phyloP scores from a whole-genome alignment of 2,888 invertebrate species.

The Orthosia gracilis region DNA sequence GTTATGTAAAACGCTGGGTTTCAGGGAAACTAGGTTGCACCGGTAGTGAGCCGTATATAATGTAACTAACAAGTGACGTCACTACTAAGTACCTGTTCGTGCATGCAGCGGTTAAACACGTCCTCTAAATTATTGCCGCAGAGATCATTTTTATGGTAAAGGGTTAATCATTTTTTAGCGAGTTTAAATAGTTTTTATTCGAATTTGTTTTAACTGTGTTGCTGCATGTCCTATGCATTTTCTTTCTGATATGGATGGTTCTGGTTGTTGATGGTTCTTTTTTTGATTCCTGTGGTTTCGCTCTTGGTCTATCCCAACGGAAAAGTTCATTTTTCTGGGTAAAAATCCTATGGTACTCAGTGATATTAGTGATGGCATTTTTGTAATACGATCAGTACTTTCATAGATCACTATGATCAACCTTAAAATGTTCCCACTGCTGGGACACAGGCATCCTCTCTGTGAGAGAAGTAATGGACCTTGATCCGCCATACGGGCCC shows the following conservation, averaged over 20 bases:
- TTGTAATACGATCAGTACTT: too few species aligned
- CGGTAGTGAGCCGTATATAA: conserved; percentile 50
- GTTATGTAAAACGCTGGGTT: conserved; percentile 60
- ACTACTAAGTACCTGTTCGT: conserved; percentile 55
- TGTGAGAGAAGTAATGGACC: too few species aligned
- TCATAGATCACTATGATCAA: too few species aligned
- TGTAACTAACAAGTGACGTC: conserved; percentile 48
- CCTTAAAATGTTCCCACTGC: too few species aligned
- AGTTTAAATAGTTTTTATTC: conserved; percentile 12
- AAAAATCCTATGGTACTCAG: too few species aligned
- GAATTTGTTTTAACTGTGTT: not conserved
- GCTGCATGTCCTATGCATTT: not conserved
- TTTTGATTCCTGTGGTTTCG: not conserved
- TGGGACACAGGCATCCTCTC: too few species aligned
- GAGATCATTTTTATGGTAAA: conserved; percentile 44
- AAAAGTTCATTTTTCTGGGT: too few species aligned
- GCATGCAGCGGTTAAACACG: conserved; percentile 35
- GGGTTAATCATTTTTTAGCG: conserved; percentile 33
- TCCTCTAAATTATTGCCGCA: conserved; percentile 44
- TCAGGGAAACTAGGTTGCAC: conserved; percentile 65
- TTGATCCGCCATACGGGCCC: too few species aligned
- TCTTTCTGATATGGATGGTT: not conserved
- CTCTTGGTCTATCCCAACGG: too few species aligned
- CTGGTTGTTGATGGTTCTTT: too few species aligned
- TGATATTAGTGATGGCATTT: too few species aligned